Percentiles rank a stretch among this genome's conserved stretches.
Evolutionary conservation across 2,113 vertebrate genomes (phyloP).

Genomic region (Gorsachius goisagi): DNA sequence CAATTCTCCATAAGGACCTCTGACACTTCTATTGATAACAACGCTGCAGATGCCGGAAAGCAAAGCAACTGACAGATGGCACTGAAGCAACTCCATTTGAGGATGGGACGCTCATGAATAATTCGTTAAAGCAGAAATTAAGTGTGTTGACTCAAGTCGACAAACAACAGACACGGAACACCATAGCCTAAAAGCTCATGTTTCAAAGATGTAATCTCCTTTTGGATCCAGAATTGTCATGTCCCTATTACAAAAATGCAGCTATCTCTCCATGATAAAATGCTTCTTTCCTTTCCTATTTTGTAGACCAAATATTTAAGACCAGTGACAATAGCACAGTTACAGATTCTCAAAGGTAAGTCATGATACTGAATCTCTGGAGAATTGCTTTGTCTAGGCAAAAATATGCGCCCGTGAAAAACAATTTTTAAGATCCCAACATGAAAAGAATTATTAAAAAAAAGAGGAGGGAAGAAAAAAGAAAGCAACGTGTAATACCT

Average conservation of each 20-base stretch:
- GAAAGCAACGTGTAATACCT: background rate
- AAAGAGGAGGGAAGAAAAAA: background rate
- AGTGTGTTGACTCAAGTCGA: rapidly evolving
- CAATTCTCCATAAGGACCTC: background rate
- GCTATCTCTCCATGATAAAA: background rate
- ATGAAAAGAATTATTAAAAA: background rate
- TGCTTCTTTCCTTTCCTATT: background rate
- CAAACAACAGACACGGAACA: background rate
- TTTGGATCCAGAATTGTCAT: background rate
- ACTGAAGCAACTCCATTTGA: background rate
- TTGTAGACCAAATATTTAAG: background rate
- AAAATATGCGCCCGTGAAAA: background rate
- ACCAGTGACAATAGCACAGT: background rate
- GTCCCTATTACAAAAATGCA: background rate
- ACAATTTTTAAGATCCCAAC: background rate
- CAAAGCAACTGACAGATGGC: background rate
- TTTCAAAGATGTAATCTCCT: background rate
- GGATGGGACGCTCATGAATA: background rate
- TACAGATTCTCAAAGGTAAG: background rate
- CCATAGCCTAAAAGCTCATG: background rate
- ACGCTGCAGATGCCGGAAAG: background rate
- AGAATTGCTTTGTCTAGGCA: background rate
- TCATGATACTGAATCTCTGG: background rate
- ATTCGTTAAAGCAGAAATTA: background rate
- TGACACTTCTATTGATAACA: background rate